phyloP scores from a whole-genome alignment of 2,113 vertebrate species.

The Epinephelus fuscoguttatus region DNA sequence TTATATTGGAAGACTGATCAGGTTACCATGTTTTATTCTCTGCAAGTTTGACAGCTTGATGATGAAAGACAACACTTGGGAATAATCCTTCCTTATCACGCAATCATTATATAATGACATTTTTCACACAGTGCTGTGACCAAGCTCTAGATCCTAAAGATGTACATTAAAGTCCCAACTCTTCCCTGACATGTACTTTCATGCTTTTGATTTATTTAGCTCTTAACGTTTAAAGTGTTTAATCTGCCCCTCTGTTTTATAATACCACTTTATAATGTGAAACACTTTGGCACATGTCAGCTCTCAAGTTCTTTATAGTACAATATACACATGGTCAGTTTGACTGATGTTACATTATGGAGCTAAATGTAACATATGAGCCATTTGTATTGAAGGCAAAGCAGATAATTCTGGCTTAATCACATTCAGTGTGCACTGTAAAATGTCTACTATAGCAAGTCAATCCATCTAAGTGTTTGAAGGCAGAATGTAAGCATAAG shows the following conservation, averaged over 20 bases:
- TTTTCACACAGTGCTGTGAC: neutral
- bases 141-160: neutral
- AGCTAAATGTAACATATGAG: conserved; percentile 15
- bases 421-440: neutral
- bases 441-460: neutral
- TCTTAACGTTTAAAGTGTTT: conserved; percentile 8
- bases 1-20: no score
- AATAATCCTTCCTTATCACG: no score
- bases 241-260: neutral
- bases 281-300: neutral
- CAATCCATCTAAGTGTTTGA: conserved; percentile 23
- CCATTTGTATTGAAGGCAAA: conserved; percentile 2
- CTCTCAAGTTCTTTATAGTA: neutral
- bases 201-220: conserved; percentile 17
- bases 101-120: neutral
- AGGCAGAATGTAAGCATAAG: neutral
- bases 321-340: neutral
- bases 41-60: neutral
- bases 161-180: neutral
- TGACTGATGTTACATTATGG: conserved; percentile 6
- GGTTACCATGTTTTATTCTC: neutral
- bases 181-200: neutral
- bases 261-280: neutral
- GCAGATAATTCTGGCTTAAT: conserved; percentile 4
- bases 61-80: no score